These are phyloP conservation scores for Pocillopora meandrina DNA, from an alignment of 92 coral and sea anemone genomes.

Conservation along the genomic window DNA sequence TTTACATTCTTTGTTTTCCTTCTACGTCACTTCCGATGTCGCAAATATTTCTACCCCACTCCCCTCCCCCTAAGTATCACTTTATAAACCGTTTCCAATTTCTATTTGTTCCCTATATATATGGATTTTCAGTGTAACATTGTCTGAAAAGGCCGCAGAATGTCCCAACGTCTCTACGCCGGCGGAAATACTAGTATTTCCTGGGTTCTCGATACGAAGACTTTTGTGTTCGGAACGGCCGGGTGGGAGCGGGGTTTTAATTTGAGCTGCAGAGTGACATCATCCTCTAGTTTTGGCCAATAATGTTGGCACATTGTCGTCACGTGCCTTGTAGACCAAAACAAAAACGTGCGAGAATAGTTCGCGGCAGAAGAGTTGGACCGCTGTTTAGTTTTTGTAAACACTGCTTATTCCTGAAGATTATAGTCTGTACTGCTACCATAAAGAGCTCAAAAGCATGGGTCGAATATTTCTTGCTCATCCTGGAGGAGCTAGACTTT, in stretches of 20 bases:
- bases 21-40: too few relatives aligned
- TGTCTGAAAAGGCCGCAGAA: too few relatives aligned
- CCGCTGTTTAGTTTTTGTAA: background rate
- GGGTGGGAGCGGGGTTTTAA: background rate
- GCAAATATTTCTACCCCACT: too few relatives aligned
- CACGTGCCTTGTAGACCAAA: slow-evolving; percentile 31
- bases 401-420: background rate
- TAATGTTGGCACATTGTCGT: slow-evolving; percentile 1
- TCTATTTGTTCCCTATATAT: too few relatives aligned
- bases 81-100: too few relatives aligned
- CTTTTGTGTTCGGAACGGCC: too few relatives aligned
- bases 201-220: too few relatives aligned
- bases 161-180: too few relatives aligned
- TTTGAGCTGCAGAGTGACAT: background rate
- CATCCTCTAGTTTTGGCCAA: background rate
- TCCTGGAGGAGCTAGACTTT: slow-evolving; percentile 94
- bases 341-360: background rate
- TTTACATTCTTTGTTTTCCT: too few relatives aligned
- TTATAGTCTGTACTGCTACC: background rate
- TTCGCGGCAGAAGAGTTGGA: slow-evolving; percentile 25
- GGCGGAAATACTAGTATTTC: too few relatives aligned
- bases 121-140: too few relatives aligned
- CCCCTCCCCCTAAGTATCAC: too few relatives aligned
- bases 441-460: slow-evolving; percentile 45
- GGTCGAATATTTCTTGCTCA: slow-evolving; percentile 95